Evolutionary conservation across 2,888 invertebrate species (phyloP).

Genomic region (Melolontha melolontha): DNA sequence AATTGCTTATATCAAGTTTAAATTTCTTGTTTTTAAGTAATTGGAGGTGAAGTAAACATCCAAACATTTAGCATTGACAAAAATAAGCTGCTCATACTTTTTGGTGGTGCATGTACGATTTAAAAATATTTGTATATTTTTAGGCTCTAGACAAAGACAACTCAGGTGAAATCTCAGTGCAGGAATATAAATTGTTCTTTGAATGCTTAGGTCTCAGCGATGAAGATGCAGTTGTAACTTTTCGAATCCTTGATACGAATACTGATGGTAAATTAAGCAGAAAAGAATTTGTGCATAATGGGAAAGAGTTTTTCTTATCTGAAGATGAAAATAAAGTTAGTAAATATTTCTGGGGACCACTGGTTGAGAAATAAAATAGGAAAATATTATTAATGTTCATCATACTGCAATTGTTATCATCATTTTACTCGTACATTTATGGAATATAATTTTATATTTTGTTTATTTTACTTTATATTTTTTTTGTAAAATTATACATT

Average conservation of each 20-base stretch:
- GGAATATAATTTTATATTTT: neutral
- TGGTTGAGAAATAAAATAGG: conserved; percentile 68
- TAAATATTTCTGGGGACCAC: conserved; percentile 89
- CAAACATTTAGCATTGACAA: no score
- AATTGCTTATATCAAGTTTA: no score
- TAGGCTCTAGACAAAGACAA: conserved; percentile 87
- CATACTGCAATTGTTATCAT: conserved; percentile 2
- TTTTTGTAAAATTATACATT: neutral
- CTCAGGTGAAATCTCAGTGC: conserved; percentile 81
- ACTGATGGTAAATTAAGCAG: conserved; percentile 81
- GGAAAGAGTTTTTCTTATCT: conserved; percentile 83
- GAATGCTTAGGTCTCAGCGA: conserved; percentile 80
- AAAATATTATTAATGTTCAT: neutral
- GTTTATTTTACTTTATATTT: no score
- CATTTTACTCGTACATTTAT: conserved; percentile 4
- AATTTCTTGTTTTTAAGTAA: no score
- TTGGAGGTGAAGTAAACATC: no score
- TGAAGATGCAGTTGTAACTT: conserved; percentile 82
- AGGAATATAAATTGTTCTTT: conserved; percentile 87
- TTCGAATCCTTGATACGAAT: conserved; percentile 83
- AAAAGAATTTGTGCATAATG: conserved; percentile 84
- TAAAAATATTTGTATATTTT: no score
- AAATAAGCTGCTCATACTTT: no score
- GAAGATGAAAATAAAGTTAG: conserved; percentile 82
- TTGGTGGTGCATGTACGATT: no score